A percentile compares a stretch with the other conserved stretches of the same genome.
Evolutionary conservation across 2,888 invertebrate species (phyloP).

Genomic region (Fragum sueziense): DNA sequence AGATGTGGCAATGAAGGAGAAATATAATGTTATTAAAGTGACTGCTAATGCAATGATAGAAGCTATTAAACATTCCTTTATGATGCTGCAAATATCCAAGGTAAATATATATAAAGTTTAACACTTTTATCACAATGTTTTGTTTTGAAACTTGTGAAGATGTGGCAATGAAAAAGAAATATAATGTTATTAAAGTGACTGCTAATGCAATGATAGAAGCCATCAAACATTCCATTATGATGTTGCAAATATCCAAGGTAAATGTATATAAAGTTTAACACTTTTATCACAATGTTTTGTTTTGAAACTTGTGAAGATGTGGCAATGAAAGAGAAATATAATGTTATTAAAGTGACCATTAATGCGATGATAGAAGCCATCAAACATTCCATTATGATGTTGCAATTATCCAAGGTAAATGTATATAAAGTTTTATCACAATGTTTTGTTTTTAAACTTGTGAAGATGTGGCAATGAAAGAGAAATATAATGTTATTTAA

Average conservation of each 20-base stretch:
- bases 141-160: slow-evolving; percentile 78
- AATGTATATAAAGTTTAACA: too few relatives aligned
- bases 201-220: slow-evolving; percentile 93
- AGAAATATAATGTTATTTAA: too few relatives aligned
- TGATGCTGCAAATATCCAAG: slow-evolving; percentile 98
- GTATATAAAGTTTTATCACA: too few relatives aligned
- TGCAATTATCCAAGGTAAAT: slow-evolving; percentile 97
- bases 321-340: slow-evolving; percentile 75
- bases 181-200: slow-evolving; percentile 78
- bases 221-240: slow-evolving; percentile 98
- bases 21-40: slow-evolving; percentile 78
- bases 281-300: too few relatives aligned
- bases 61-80: slow-evolving; percentile 99
- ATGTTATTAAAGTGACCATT: slow-evolving; percentile 78
- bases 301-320: slow-evolving; percentile 78
- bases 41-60: slow-evolving; percentile 90
- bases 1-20: slow-evolving; percentile 75
- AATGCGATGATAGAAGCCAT: slow-evolving; percentile 95
- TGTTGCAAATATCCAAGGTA: slow-evolving; percentile 98
- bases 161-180: slow-evolving; percentile 74
- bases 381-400: slow-evolving; percentile 98
- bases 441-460: too few relatives aligned
- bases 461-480: too few relatives aligned
- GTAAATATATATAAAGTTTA: too few relatives aligned
- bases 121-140: too few relatives aligned